These are phyloP conservation scores for Argya squamiceps DNA, from an alignment of 2,797 vertebrate genomes.

Conservation along the genomic window DNA sequence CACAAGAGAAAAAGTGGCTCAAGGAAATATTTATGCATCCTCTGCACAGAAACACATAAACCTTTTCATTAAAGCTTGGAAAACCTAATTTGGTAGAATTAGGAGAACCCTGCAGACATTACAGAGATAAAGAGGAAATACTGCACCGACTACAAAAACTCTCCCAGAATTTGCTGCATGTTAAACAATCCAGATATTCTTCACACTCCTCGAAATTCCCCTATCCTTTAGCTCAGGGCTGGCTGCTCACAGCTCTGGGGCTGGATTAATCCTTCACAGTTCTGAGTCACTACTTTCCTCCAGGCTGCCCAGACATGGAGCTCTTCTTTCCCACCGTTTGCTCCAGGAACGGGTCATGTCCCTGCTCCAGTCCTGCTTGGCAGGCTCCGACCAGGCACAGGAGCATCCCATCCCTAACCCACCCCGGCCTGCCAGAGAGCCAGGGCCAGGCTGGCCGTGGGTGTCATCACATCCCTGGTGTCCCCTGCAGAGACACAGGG, in stretches of 20 bases:
- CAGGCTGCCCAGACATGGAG: not conserved
- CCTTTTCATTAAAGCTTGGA: not conserved
- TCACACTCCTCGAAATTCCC: not conserved
- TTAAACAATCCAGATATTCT: not conserved
- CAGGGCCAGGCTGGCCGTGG: not conserved
- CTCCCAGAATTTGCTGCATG: not conserved
- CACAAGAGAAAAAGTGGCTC: not conserved
- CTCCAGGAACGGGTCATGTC: fast-evolving
- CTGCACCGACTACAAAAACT: not conserved
- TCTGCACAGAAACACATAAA: not conserved
- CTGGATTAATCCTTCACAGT: not conserved
- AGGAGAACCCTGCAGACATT: not conserved
- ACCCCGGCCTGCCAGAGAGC: not conserved
- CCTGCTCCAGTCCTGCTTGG: not conserved
- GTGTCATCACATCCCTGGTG: not conserved
- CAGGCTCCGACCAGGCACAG: not conserved
- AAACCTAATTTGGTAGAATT: not conserved
- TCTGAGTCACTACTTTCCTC: not conserved
- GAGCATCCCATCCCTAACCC: not conserved
- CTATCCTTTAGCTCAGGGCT: not conserved
- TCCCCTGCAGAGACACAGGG: not conserved
- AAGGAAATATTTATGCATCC: not conserved
- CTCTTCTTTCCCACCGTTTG: not conserved
- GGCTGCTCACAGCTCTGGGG: not conserved
- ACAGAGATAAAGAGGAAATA: not conserved